Conservation (phyloP, 2,797 vertebrate species). For the Tenualosa thibaudeaui region DNA sequence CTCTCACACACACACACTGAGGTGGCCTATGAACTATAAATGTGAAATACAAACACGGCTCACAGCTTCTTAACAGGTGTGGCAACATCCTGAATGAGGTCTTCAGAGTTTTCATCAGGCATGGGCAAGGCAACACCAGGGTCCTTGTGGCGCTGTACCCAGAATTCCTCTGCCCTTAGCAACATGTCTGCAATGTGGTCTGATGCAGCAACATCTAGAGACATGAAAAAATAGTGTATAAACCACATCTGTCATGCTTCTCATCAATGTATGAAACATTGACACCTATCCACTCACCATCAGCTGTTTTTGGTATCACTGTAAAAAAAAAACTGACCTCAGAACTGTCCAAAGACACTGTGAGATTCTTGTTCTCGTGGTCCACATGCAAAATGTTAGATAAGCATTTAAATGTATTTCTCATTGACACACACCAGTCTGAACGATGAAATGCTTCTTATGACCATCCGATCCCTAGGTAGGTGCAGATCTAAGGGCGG, state of each 20-base stretch:
- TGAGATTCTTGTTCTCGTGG: too few species aligned
- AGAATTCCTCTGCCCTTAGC: slow-evolving; percentile 82
- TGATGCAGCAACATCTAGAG: slow-evolving; percentile 83
- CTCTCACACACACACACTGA: neutral
- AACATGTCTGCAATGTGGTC: slow-evolving; percentile 84
- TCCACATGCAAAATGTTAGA: neutral
- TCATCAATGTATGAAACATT: too few species aligned
- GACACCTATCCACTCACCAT: too few species aligned
- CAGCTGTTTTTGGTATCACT: too few species aligned
- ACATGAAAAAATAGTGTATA: neutral
- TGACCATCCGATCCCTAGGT: neutral
- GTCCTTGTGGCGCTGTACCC: slow-evolving; percentile 78
- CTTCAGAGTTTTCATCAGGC: slow-evolving; percentile 81
- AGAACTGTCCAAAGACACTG: too few species aligned
- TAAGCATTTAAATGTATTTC: too few species aligned
- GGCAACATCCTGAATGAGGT: slow-evolving; percentile 75
- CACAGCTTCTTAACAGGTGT: slow-evolving; percentile 84
- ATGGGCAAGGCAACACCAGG: slow-evolving; percentile 65
- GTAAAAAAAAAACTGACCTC: too few species aligned
- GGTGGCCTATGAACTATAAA: neutral
- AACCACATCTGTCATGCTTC: neutral
- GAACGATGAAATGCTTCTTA: neutral
- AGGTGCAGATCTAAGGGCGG: neutral
- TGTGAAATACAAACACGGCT: slow-evolving; percentile 53
- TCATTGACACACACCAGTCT: too few species aligned